phyloP scores from a whole-genome alignment of 2,888 invertebrate genomes.

The Tipula confusa region DNA sequence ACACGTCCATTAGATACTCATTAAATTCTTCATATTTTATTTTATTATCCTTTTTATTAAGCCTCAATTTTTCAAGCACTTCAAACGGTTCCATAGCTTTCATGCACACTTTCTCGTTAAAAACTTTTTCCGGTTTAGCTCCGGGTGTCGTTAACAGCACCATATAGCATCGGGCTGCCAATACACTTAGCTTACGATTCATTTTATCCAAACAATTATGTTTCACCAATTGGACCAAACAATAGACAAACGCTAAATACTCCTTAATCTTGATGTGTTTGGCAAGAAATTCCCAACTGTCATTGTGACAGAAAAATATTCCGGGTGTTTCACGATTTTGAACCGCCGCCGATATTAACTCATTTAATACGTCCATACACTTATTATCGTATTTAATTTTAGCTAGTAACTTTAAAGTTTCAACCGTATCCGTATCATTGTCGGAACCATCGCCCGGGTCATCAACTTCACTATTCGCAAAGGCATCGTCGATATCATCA shows the following conservation, averaged over 20 bases:
- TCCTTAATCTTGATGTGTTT: not conserved
- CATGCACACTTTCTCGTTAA: not conserved
- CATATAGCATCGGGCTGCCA: not conserved
- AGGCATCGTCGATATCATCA: not conserved
- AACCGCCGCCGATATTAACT: not conserved
- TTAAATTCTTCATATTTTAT: not conserved
- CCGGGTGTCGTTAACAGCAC: not conserved
- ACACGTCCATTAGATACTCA: not conserved
- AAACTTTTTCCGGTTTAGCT: not conserved
- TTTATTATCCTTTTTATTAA: not conserved
- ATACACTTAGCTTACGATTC: not conserved
- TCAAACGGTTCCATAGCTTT: not conserved
- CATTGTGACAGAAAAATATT: conserved; percentile 25
- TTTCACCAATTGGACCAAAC: not conserved
- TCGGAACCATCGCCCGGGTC: not conserved
- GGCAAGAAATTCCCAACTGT: conserved; percentile 14
- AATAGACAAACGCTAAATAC: not conserved
- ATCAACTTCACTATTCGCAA: not conserved
- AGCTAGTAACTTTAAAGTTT: not conserved
- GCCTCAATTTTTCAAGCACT: not conserved
- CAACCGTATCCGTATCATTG: not conserved
- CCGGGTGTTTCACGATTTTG: conserved; percentile 26
- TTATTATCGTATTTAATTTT: conserved; percentile 7
- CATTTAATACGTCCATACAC: not conserved
- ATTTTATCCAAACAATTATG: conserved; percentile 15